Evolutionary conservation across 2,797 vertebrate genomes (phyloP).

Genomic region (Acipenser transmontanus): DNA sequence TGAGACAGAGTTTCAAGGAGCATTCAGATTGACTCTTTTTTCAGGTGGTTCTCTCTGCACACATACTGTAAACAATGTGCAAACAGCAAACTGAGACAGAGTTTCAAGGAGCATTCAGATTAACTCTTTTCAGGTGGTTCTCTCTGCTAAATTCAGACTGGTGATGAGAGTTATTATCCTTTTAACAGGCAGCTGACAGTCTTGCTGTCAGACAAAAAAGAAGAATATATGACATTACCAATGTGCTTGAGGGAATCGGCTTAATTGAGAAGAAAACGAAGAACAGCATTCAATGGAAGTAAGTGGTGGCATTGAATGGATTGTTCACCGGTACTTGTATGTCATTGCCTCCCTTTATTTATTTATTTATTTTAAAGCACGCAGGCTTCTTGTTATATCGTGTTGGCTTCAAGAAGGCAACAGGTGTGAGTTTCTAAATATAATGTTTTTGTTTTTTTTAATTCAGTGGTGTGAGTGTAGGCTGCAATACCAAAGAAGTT

Average conservation of each 20-base stretch:
- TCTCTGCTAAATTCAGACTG: not conserved
- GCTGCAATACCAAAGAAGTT: conserved; percentile 82
- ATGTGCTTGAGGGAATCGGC: conserved; percentile 92
- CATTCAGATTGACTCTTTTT: no score
- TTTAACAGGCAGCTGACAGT: conserved; percentile 62
- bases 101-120: not conserved
- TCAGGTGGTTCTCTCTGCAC: no score
- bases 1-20: not conserved
- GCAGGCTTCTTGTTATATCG: no score
- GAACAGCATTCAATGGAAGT: conserved; percentile 98
- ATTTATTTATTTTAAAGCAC: not conserved
- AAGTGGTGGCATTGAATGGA: conserved; percentile 33
- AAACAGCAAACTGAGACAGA: not conserved
- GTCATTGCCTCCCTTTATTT: not conserved
- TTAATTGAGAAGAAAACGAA: conserved; percentile 98
- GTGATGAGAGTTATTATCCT: conserved; percentile 15
- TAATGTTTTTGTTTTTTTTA: not conserved
- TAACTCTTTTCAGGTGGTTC: no score
- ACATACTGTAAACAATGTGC: no score
- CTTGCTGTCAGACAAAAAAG: conserved; percentile 88
- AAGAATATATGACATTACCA: conserved; percentile 97
- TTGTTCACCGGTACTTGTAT: not conserved
- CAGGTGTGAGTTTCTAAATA: not conserved
- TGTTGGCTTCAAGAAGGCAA: no score
- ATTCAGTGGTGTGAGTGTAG: conserved; percentile 78